Conservation (phyloP, 2,113 vertebrate genomes). For the Oreamnos americanus region DNA sequence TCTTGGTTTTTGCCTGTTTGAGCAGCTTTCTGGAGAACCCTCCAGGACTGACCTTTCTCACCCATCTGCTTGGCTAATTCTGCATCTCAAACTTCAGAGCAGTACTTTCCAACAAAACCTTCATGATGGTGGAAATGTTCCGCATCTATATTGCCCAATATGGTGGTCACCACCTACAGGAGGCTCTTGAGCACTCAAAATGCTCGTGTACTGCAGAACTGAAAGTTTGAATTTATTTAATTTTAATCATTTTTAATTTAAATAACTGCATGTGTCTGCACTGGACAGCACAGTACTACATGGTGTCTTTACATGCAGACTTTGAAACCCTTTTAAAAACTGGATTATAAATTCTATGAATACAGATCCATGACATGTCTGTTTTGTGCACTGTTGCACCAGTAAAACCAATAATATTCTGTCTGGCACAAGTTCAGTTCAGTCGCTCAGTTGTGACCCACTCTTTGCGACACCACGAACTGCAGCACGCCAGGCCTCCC, state of each 20-base stretch:
- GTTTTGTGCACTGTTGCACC: neutral
- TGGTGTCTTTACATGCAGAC: neutral
- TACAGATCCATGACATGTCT: neutral
- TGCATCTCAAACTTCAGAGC: neutral
- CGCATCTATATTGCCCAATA: neutral
- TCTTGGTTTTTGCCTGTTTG: neutral
- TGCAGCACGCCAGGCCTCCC: too few species aligned
- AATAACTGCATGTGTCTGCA: neutral
- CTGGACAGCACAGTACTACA: neutral
- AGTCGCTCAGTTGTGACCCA: fast-evolving
- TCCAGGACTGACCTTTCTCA: neutral
- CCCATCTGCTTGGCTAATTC: neutral
- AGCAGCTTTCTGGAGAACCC: neutral
- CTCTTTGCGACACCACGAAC: too few species aligned
- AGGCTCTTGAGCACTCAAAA: neutral
- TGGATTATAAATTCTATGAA: neutral
- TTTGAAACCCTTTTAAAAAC: neutral
- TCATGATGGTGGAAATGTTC: neutral
- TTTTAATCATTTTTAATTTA: neutral
- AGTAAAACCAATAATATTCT: neutral
- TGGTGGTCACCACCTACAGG: neutral
- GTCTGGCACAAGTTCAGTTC: neutral
- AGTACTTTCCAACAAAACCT: neutral
- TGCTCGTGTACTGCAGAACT: neutral
- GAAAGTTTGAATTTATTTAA: neutral